Conservation (phyloP, 1,140 invertebrate genomes). For the Micrasema minimum region DNA sequence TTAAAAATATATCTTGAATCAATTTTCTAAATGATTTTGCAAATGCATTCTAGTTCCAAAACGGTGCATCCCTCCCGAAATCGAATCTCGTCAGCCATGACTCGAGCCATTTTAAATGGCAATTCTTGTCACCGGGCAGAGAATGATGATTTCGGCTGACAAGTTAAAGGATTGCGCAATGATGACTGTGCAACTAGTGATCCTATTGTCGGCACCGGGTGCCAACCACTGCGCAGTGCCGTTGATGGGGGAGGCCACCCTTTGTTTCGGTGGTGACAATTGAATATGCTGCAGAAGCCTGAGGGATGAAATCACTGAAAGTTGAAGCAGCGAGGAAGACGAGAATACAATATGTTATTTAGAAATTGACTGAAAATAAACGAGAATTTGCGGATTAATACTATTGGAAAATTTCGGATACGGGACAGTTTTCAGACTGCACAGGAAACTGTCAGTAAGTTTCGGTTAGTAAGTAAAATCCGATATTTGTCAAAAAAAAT, state of each 20-base stretch:
- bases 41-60: neutral
- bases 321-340: too few species aligned
- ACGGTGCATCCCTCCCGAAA: constrained; percentile 18
- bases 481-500: too few species aligned
- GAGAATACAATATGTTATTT: too few species aligned
- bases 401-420: too few species aligned
- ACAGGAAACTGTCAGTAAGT: too few species aligned
- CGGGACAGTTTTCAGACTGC: too few species aligned
- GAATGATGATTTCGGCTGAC: constrained; percentile 54
- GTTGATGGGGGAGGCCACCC: neutral
- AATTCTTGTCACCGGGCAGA: constrained; percentile 42
- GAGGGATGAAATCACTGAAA: constrained; percentile 1
- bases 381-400: too few species aligned
- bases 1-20: too few species aligned
- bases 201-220: constrained; percentile 21
- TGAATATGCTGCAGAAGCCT: constrained; percentile 29
- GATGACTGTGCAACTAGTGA: constrained; percentile 50
- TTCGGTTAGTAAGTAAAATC: too few species aligned
- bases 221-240: neutral
- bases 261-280: constrained; percentile 48
- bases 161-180: constrained; percentile 54
- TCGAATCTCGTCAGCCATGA: constrained; percentile 25
- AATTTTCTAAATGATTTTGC: too few species aligned
- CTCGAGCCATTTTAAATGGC: constrained; percentile 35
- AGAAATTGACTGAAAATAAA: too few species aligned